phyloP scores from a whole-genome alignment of 2,113 vertebrate genomes.

The Camelus dromedarius region DNA sequence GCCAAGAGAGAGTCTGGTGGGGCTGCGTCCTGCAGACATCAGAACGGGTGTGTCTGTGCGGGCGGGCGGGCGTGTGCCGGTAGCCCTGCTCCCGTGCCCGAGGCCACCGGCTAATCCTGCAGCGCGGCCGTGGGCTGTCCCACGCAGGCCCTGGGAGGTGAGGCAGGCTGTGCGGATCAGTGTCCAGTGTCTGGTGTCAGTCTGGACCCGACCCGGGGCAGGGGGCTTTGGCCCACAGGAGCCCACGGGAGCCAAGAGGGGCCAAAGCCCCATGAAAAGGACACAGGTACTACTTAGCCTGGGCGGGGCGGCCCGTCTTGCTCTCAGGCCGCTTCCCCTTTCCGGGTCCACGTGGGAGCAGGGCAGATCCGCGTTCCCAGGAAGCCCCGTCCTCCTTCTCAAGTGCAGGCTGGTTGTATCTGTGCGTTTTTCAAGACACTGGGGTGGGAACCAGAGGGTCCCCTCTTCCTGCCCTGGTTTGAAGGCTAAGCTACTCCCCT shows the following conservation, averaged over 20 bases:
- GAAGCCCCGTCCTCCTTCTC: not conserved
- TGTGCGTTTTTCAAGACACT: not conserved
- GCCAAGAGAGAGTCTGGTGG: fast-evolving
- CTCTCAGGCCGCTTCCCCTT: not conserved
- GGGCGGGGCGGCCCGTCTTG: not conserved
- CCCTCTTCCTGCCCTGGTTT: not conserved
- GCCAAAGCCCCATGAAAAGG: not conserved
- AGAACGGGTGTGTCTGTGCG: not conserved
- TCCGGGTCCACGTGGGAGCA: not conserved
- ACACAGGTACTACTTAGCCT: not conserved
- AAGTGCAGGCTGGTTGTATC: not conserved
- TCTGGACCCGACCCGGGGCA: not conserved
- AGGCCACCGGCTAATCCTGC: not conserved
- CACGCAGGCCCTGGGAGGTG: not conserved
- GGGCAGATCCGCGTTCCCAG: not conserved
- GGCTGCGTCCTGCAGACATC: not conserved
- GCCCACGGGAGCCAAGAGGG: not conserved
- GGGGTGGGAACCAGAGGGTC: not conserved
- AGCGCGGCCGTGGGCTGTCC: fast-evolving
- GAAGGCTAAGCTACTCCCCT: not conserved
- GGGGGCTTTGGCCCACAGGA: not conserved
- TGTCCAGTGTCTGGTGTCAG: not conserved
- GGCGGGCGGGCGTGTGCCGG: fast-evolving
- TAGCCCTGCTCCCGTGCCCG: not conserved
- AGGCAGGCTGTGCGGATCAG: too few species aligned